phyloP scores from a whole-genome alignment of 2,113 vertebrate genomes.

The Cebus imitator region DNA sequence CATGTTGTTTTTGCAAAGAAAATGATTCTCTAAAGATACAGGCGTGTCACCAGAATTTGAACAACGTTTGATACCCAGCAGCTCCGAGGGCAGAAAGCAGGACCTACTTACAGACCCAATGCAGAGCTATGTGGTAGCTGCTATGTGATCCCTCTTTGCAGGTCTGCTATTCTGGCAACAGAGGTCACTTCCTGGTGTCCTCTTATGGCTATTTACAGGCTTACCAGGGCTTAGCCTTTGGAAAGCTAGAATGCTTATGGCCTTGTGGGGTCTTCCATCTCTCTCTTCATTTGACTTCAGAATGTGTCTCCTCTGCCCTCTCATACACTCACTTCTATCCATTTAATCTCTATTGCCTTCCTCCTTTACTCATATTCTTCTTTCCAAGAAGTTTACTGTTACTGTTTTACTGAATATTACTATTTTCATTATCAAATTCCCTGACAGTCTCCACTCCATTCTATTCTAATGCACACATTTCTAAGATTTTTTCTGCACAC shows the following conservation, averaged over 20 bases:
- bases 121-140: neutral
- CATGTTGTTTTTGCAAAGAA: neutral
- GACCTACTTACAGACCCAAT: neutral
- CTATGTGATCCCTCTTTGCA: rapidly evolving
- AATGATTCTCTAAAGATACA: neutral
- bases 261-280: neutral
- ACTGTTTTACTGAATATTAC: neutral
- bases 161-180: neutral
- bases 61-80: too few species aligned
- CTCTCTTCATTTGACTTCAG: neutral
- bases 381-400: neutral
- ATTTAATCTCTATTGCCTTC: neutral
- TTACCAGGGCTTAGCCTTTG: neutral
- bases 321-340: neutral
- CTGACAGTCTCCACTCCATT: neutral
- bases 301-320: neutral
- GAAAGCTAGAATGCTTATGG: neutral
- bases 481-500: neutral
- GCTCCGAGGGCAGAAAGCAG: too few species aligned
- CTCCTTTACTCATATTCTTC: neutral
- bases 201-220: neutral
- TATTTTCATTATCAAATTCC: neutral
- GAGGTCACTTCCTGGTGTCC: neutral
- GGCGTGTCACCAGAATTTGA: too few species aligned
- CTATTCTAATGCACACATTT: neutral